phyloP scores from a whole-genome alignment of 2,888 invertebrate genomes.

The Branchipolynoe longqiensis region DNA sequence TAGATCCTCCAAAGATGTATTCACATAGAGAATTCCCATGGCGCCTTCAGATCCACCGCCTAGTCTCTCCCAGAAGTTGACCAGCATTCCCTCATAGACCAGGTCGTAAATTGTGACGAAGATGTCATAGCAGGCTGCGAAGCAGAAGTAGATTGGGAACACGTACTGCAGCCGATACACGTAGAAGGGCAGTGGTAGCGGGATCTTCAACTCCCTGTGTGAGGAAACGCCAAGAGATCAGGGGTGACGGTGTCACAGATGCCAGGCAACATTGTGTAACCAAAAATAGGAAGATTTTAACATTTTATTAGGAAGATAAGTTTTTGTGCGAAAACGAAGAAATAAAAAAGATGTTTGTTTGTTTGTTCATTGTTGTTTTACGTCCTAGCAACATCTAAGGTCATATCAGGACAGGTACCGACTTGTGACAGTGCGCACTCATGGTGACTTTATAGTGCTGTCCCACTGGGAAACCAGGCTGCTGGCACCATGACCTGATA shows the following conservation, averaged over 20 bases:
- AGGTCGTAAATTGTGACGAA: constrained; percentile 64
- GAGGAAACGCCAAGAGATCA: not conserved
- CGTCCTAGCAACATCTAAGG: no score
- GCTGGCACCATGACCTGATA: no score
- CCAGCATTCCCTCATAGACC: not conserved
- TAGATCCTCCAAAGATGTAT: no score
- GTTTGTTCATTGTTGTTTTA: no score
- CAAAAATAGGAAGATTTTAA: no score
- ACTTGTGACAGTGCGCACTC: no score
- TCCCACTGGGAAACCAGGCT: no score
- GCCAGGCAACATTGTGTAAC: not conserved
- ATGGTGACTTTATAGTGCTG: no score
- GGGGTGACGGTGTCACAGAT: not conserved
- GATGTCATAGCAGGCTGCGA: constrained; percentile 77
- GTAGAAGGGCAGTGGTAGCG: constrained; percentile 72
- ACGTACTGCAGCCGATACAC: constrained; percentile 71
- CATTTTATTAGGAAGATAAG: no score
- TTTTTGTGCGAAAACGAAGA: not conserved
- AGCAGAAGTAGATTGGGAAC: constrained; percentile 77
- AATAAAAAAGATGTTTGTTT: not conserved
- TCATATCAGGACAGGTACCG: no score
- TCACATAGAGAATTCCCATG: no score
- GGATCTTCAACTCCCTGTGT: constrained; percentile 72
- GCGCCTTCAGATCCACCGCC: not conserved
- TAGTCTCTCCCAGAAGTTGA: constrained; percentile 18